Evolutionary conservation across 1,140 invertebrate genomes (phyloP).

Genomic region (Megalopta genalis): DNA sequence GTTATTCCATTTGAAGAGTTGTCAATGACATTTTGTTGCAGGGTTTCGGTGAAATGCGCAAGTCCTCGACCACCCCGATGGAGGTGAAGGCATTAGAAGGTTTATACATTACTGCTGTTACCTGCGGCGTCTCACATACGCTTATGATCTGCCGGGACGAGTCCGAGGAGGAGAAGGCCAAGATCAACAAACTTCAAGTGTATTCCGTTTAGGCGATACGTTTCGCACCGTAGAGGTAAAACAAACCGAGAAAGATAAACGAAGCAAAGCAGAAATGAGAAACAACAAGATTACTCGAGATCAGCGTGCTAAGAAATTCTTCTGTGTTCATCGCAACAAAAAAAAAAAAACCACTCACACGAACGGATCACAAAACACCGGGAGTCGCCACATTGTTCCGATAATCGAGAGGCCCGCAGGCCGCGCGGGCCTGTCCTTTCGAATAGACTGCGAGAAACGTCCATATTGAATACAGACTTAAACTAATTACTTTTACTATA

Average conservation of each 20-base stretch:
- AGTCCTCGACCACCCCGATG: slow-evolving; percentile 92
- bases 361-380: neutral
- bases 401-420: slow-evolving; percentile 9
- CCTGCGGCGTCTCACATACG: slow-evolving; percentile 92
- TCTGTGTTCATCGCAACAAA: slow-evolving; percentile 20
- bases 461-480: slow-evolving; percentile 62
- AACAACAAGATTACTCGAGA: slow-evolving; percentile 19
- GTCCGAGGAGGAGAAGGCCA: slow-evolving; percentile 84
- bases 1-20: no score
- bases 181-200: slow-evolving; percentile 83
- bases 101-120: slow-evolving; percentile 88
- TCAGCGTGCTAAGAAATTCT: slow-evolving; percentile 7
- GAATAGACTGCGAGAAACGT: slow-evolving; percentile 59
- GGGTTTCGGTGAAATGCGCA: slow-evolving; percentile 93
- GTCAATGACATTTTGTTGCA: slow-evolving; percentile 69
- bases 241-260: no score
- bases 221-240: slow-evolving; percentile 21
- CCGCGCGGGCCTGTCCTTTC: slow-evolving; percentile 6
- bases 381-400: neutral
- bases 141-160: slow-evolving; percentile 86
- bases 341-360: neutral
- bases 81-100: slow-evolving; percentile 92
- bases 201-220: slow-evolving; percentile 77
- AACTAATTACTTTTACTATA: slow-evolving; percentile 51
- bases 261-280: neutral